Conservation (phyloP, 2,888 invertebrate species). For the Orchestes rusci region DNA sequence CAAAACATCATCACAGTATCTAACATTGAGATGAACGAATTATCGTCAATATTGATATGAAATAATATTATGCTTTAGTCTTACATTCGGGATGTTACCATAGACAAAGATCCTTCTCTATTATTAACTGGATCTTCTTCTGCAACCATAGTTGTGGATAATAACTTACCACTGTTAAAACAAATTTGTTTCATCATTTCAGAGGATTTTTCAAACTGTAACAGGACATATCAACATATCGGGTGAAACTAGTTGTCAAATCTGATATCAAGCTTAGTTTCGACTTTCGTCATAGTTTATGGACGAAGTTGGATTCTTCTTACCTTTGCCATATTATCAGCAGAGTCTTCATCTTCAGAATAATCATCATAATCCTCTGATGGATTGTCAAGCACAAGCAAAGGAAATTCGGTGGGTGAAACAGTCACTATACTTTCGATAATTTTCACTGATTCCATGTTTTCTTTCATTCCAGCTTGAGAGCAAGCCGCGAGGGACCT, state of each 20-base stretch:
- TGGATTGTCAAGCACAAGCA: neutral
- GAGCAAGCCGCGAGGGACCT: conserved; percentile 20
- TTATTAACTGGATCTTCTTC: conserved; percentile 19
- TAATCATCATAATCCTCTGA: conserved; percentile 19
- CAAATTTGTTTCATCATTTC: conserved; percentile 16
- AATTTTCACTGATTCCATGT: conserved; percentile 9
- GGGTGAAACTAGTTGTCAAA: neutral
- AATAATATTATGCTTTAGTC: neutral
- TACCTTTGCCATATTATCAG: conserved; percentile 18
- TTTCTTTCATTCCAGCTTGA: conserved; percentile 15
- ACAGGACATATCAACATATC: neutral
- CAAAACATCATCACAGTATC: conserved; percentile 12
- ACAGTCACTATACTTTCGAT: neutral
- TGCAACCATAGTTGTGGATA: conserved; percentile 13
- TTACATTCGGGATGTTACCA: conserved; percentile 13
- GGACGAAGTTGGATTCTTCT: neutral
- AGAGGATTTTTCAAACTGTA: conserved; percentile 17
- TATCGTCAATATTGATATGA: neutral
- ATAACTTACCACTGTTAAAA: conserved; percentile 16
- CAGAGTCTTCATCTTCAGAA: conserved; percentile 15
- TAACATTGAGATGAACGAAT: neutral
- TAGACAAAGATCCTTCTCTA: conserved; percentile 9
- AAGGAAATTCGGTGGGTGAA: conserved; percentile 3
- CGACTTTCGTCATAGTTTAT: no score
- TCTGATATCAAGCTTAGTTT: no score